Base-by-base conservation (phyloP, 2,113 vertebrate species). In the Bubo scandiacus region DNA sequence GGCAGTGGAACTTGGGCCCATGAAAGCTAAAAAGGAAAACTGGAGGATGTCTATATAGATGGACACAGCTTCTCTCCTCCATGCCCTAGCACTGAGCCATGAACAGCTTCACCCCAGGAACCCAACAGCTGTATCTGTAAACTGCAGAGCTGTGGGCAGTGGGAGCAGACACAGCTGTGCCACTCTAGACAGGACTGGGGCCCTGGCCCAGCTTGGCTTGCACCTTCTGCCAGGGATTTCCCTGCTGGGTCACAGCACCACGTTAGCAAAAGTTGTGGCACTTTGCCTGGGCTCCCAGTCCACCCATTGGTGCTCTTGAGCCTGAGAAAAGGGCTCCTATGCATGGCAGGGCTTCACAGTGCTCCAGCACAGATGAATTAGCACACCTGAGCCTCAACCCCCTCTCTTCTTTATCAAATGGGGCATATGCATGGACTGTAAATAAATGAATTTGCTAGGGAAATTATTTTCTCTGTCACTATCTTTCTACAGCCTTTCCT, bases 381-480 rank as follows among this genome's bases (percentile, higher is more conserved):
- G 17, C 2, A 2, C 21, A n/a, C 51, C 42, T 49, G 15, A 85
- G n/a, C 32, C 29, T 90, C 38, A 75, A 4, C 3, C 25, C 38
- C 29, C 16, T 55, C 57, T 62, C 51, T 78, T 81, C 45, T 42
- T 83, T 62, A 75, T 91, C 88, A 75, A 84, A 47, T 0, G 0
- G 27, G 74, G 43, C 57, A 67, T 85, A 92, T 55, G 71, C 54
- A 83, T 0, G 0, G 43, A 52, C 27, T 86, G 27, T 65, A 88
- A 96, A 86, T 67, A 80, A 90, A 80, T 1, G 2, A 92, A 80
- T 80, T 86, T 12, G 1, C 43, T 22, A 68, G 54, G 79, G 86
- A 95, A 94, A 92, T 82, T 72, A 71, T 57, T 90, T 80, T 86
- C 62, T 80, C 38, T 86, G 75, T 55, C 62, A 90, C 71, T 54